Percentiles rank a stretch among this genome's conserved stretches.
phyloP scores from a whole-genome alignment of 2,888 invertebrate species.

The Cephalotes varians region DNA sequence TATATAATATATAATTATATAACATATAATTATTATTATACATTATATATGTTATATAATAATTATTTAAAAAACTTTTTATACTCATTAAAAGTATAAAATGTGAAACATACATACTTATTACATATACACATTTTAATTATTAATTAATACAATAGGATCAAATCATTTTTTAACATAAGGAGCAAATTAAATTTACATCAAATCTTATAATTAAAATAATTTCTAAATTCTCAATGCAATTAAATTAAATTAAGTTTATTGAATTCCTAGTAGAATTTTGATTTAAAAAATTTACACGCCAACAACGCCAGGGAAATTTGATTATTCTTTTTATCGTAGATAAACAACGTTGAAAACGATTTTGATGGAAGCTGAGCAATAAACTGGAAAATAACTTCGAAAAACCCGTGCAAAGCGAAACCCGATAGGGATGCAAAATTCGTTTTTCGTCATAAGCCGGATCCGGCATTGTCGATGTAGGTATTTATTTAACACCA shows the following conservation, averaged over 20 bases:
- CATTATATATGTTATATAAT: not conserved
- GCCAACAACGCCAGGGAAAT: not conserved
- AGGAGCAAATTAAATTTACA: not conserved
- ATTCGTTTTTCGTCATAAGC: constrained; percentile 63
- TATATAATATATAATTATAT: not conserved
- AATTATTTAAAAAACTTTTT: not conserved
- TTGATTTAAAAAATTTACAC: not conserved
- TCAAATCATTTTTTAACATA: not conserved
- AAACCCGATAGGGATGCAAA: constrained; percentile 66
- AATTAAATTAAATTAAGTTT: not conserved
- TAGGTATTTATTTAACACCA: constrained; percentile 63
- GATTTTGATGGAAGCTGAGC: not conserved
- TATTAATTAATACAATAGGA: no score
- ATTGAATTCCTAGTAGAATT: not conserved
- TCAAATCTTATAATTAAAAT: not conserved
- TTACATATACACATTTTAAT: not conserved
- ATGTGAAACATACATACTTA: not conserved
- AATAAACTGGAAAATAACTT: constrained; percentile 28
- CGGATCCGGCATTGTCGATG: constrained; percentile 47
- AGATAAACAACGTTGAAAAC: not conserved
- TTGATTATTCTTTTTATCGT: constrained; percentile 10
- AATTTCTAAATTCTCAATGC: not conserved
- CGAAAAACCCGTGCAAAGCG: constrained; percentile 44
- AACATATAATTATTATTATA: no score
- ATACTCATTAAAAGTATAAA: not conserved